Base-by-base conservation (phyloP, 1,140 invertebrate genomes). In the Delia radicum region DNA sequence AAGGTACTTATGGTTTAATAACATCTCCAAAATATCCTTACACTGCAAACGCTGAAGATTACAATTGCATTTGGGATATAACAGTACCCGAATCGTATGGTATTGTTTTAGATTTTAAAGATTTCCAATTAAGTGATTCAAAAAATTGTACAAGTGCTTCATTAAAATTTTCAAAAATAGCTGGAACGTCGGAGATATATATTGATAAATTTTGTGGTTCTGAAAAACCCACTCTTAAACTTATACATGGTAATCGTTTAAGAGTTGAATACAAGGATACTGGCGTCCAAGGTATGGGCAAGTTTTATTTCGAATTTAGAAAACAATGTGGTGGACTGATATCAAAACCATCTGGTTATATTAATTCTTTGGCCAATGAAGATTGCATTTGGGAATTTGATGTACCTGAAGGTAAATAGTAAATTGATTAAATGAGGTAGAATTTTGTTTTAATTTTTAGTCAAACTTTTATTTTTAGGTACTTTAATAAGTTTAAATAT, bases 11-110 rank as follows among this genome's bases (percentile, higher is more conserved):
- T n/a, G 95, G 95, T 0, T 87, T 90, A 0, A 92, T 97, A 78
- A 88, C 89, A 26, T 95, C 94, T 4, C 95, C 95, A 12, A 92
- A 93, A 79, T 96, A 95, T 87, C 94, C 95, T 18, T 87, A 42
- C n/a, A 21, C 92, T 75, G 81, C 90, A 6, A 95, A 94, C 81
- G 80, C 87, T 31, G 84, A 88, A n/a, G 90, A 91, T 78, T 87
- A 91, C 0, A 91, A 93, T 80, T 97, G 95, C 82, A 88, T 90
- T 69, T 97, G 94, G 91, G 92, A 88, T 77, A 94, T 98, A 74
- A 87, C 89, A 7, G 91, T 93, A 0, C 29, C 74, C 0, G 75
- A 81, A 3, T 55, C 74, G 26, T 81, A 80, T 74, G 77, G 75
- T 15, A 81, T 81, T 4, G 26, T 65, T 0, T 0, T 81, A 12